Evolutionary conservation across 1,140 invertebrate genomes (phyloP), one percentile per base, ranked within the genome.

Genomic region (honey bee (Apis mellifera)): DNA sequence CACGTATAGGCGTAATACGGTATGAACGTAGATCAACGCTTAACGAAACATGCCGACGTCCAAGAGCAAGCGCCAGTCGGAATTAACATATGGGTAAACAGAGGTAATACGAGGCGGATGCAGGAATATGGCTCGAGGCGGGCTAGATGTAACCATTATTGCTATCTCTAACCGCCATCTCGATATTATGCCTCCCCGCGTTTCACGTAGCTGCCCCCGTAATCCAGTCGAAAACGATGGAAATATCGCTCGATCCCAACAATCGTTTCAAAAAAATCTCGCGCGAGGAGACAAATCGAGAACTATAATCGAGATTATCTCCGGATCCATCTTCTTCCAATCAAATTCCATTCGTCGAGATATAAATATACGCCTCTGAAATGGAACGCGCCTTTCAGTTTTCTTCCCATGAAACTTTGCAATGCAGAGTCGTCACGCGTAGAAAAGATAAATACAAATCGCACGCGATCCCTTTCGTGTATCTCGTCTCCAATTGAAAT

Each of bases 31-130:
- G 59, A 87, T 87, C 84, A 83, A 59, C 65, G 77, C 59, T 70
- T 65, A 87, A 87, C 85, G 85, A 81, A 86, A 80, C 82, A 84
- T 73, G 55, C 71, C 54, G 86, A 80, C 64, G 69, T 73, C 32
- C 65, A 74, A 50, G 72, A 62, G 69, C 68, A 75, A 73, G 66
- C 50, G 66, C 72, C 59, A 55, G 26, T 54, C 59, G 76, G 84
- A 88, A 84, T 88, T 88, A 88, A 83, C 77, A 88, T 84, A 80
- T 68, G 86, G 79, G 66, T 85, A 86, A 83, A 84, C 84, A 80
- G 64, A 78, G 73, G 72, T 88, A 85, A 88, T 77, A 72, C 86
- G 72, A 80, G 55, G 60, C 74, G 75, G 66, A 77, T 54, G 69
- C n/a, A 32, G 19, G 73, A 55, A 71, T 62, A 64, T 84, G 57